Conservation (phyloP, 2,113 vertebrate species). For the Coptodon bakossiorum region DNA sequence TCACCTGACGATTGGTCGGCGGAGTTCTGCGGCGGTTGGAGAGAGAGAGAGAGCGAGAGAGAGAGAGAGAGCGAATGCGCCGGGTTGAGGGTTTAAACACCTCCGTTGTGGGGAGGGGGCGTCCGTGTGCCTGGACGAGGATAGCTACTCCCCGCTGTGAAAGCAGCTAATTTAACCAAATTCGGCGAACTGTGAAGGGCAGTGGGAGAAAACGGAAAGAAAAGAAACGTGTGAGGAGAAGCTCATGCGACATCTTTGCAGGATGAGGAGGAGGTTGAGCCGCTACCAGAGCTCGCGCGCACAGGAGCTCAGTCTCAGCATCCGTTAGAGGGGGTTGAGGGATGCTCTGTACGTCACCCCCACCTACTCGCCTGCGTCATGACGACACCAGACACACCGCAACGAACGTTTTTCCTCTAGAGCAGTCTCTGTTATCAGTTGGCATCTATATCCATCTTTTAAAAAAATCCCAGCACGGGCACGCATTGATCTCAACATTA, state of each 20-base stretch:
- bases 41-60: neutral
- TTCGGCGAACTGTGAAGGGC: conserved; percentile 1
- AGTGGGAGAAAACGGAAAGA: neutral
- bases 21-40: conserved; percentile 50
- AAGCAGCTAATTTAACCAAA: neutral
- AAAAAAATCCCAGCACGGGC: neutral
- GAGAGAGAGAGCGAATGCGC: conserved; percentile 26
- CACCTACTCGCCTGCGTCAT: conserved; percentile 38
- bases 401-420: neutral
- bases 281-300: conserved; percentile 59
- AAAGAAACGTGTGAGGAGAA: conserved; percentile 30
- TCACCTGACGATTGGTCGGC: conserved; percentile 52
- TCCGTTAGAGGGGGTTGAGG: conserved; percentile 46
- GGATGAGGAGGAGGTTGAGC: conserved; percentile 51
- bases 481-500: neutral
- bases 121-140: neutral
- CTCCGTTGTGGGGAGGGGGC: neutral
- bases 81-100: conserved; percentile 51
- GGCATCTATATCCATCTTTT: neutral
- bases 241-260: conserved; percentile 67
- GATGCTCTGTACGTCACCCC: conserved; percentile 33
- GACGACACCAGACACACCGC: conserved; percentile 35
- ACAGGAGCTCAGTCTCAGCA: conserved; percentile 71
- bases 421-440: neutral
- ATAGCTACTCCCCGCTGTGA: neutral